Evolutionary conservation across 2,888 invertebrate species (phyloP), one percentile per base, ranked within the genome.

Genomic region (Cremastinae sp.): DNA sequence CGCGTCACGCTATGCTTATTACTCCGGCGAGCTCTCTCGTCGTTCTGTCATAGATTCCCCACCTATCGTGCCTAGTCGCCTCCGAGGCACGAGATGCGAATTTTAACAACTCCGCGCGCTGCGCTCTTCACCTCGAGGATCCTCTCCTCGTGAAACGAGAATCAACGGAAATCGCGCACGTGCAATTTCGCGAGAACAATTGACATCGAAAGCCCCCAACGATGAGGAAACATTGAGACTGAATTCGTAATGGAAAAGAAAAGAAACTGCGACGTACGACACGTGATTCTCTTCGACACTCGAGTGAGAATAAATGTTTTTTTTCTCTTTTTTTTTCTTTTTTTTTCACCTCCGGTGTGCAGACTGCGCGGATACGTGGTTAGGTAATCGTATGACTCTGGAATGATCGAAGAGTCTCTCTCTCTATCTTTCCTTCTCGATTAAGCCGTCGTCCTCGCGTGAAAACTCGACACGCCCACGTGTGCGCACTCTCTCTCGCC

Each of bases 401-500:
- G 53, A 49, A 59, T 54, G 45, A 56, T 45, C 71, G 54, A 71
- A 66, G 66, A 75, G 66, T 54, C 47, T 28, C 62, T 59, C 62
- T n/a, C n/a, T n/a, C n/a, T n/a, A n/a, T n/a, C n/a, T n/a, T n/a
- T n/a, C n/a, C n/a, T n/a, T n/a, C n/a, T 71, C 69, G 74, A 74
- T 78, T 75, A 69, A 78, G 72, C 58, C 75, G 78, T 75, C 69
- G 75, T 72, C 58, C 51, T 64, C 65, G 59, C 69, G 71, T 74
- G 74, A 71, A 78, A 72, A 75, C 47, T 64, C 68, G 75, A 74
- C 75, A 72, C 78, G 75, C 78, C 78, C 58, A 78, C 68, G 43
- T 28, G 14, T 54, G 16, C 64, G n/a, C n/a, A n/a, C n/a, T n/a
- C n/a, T n/a, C n/a, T n/a, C n/a, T 45, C 22, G 43, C 59, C 43